These are phyloP conservation scores for Petaurus breviceps DNA, from an alignment of 2,113 vertebrate species.

Conservation along the genomic window DNA sequence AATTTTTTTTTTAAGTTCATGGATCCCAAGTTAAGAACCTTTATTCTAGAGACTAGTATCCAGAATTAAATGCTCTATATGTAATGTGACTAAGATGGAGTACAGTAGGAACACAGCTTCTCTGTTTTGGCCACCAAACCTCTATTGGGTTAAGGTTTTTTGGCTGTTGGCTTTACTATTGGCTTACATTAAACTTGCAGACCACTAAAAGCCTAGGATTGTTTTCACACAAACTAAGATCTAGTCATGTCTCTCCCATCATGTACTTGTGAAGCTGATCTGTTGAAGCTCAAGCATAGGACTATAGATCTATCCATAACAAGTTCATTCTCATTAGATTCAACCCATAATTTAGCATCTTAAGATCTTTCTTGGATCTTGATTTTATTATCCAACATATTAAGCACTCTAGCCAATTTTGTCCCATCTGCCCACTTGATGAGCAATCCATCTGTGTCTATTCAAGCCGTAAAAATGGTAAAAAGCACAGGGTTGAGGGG, in stretches of 20 bases:
- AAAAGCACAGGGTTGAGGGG: neutral
- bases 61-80: neutral
- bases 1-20: neutral
- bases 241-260: neutral
- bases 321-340: neutral
- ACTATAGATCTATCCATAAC: neutral
- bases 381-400: neutral
- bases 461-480: neutral
- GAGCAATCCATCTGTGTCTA: neutral
- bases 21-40: neutral
- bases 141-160: neutral
- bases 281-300: neutral
- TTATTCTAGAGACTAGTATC: neutral
- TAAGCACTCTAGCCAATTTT: neutral
- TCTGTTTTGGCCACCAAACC: neutral
- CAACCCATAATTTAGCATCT: neutral
- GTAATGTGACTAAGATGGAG: neutral
- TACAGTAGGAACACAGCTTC: neutral
- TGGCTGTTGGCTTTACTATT: neutral
- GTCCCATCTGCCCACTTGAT: neutral
- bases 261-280: neutral
- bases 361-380: neutral
- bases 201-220: neutral
- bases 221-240: neutral
- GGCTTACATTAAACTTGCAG: neutral